These are phyloP conservation scores for Nephrotoma flavescens DNA, from an alignment of 2,888 invertebrate species.

Conservation along the genomic window DNA sequence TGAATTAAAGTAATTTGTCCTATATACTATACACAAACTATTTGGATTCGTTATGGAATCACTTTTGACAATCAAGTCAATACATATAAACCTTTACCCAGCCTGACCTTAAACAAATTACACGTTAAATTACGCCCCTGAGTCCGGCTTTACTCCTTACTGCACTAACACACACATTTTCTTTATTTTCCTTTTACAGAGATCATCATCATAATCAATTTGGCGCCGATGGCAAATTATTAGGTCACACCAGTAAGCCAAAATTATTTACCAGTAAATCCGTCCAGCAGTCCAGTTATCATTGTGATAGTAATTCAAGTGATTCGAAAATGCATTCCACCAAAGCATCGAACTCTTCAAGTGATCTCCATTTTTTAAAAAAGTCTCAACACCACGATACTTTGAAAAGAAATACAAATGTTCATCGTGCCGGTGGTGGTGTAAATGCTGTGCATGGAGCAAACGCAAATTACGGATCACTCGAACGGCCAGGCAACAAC, in stretches of 20 bases:
- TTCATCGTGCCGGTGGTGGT: not conserved
- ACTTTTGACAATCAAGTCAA: not conserved
- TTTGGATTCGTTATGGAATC: not conserved
- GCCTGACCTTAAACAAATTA: not conserved
- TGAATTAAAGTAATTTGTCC: not conserved
- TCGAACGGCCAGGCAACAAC: not conserved
- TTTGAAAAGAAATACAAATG: not conserved
- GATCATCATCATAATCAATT: not conserved
- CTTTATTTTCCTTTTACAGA: not conserved
- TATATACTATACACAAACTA: not conserved
- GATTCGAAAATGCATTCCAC: not conserved
- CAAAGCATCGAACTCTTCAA: not conserved
- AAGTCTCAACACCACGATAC: not conserved
- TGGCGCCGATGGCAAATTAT: not conserved
- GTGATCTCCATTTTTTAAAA: not conserved
- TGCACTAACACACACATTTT: not conserved
- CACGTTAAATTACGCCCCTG: not conserved
- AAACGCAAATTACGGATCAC: not conserved
- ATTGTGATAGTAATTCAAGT: not conserved
- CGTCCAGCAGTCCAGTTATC: not conserved
- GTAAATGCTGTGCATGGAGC: not conserved
- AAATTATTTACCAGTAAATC: not conserved
- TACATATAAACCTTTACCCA: not conserved
- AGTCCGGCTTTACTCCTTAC: not conserved
- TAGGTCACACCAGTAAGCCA: not conserved